phyloP scores from a whole-genome alignment of 2,113 vertebrate species.

The Paratilapia polleni region DNA sequence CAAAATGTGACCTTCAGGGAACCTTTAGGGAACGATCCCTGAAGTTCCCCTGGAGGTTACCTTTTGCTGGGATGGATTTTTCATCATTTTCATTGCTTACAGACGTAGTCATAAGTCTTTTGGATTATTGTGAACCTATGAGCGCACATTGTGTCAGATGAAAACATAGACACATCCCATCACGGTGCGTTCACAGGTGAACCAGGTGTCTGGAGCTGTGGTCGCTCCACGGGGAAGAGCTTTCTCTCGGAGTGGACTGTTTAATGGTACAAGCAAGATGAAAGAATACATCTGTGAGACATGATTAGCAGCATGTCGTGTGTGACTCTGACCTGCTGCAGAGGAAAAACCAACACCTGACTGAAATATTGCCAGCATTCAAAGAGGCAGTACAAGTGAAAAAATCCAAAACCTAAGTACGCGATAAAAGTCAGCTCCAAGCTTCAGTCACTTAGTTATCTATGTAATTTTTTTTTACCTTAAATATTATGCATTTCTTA shows the following conservation, averaged over 20 bases:
- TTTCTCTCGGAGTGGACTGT: conserved; percentile 2
- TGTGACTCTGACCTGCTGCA: neutral
- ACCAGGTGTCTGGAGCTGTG: neutral
- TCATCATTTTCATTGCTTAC: neutral
- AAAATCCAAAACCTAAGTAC: neutral
- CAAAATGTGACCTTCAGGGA: too few relatives aligned
- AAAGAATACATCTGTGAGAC: neutral
- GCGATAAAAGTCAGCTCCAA: neutral
- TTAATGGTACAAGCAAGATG: neutral
- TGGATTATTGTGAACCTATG: neutral
- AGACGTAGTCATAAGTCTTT: fast-evolving
- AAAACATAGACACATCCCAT: neutral
- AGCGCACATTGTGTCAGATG: neutral
- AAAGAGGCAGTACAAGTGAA: too few relatives aligned
- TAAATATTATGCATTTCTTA: neutral
- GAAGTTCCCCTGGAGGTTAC: too few relatives aligned
- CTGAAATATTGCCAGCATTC: neutral
- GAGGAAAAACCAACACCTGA: neutral
- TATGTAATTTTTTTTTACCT: neutral
- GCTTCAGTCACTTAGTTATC: neutral
- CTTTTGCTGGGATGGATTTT: too few relatives aligned
- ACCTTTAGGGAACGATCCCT: too few relatives aligned
- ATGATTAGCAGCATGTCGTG: neutral
- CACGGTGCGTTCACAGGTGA: conserved; percentile 1
- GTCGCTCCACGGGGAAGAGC: neutral